Base-by-base conservation (phyloP, 2,797 vertebrate genomes). In the Neostethus bicornis region DNA sequence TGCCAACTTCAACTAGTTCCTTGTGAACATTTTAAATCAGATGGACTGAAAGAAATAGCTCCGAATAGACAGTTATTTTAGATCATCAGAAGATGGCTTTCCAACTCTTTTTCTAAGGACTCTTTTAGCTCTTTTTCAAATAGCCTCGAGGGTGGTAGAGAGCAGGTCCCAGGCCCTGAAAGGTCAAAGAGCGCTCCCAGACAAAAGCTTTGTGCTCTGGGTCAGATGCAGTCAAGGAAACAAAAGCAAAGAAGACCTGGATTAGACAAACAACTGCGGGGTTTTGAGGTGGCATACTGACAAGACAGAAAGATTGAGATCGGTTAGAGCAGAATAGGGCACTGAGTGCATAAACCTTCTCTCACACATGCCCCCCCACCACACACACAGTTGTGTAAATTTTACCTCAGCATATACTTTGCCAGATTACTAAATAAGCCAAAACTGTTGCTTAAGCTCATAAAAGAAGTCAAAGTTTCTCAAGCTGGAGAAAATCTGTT, bases 91-190 rank as follows among this genome's bases (percentile, higher is more conserved):
- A 70, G 43, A 32, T 25, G 44, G 52, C 57, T 70, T 63, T 70
- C 14, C 7, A 37, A 42, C 17, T 41, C 45, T 39, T 66, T 50
- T 76, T 71, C 23, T 39, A 2, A 5, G 8, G 5, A 17, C 31
- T 51, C 48, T 43, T 50, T 67, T 45, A 32, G 21, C 19, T 60
- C 54, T 60, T 73, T 79, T 81, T 73, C 41, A 69, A 59, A 54
- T 25, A 26, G 78, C 77, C 79, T 58, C 12, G 37, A 56, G 78
- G 78, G 71, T 58, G 65, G 44, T 31, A 8, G 62, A 49, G 70
- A 77, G 69, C 78, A 84, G 81, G 84, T 91, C 87, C 81, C 87
- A 89, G 89, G 87, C 81, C 82, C 86, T 49, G 42, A 24, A 20
- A 45, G 79, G 84, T 89, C 83, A 85, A 45, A 85, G 85, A 83